A percentile compares a stretch with the other conserved stretches of the same genome.
These are phyloP conservation scores for Ichneumon xanthorius DNA, from an alignment of 2,888 invertebrate genomes.

Conservation along the genomic window DNA sequence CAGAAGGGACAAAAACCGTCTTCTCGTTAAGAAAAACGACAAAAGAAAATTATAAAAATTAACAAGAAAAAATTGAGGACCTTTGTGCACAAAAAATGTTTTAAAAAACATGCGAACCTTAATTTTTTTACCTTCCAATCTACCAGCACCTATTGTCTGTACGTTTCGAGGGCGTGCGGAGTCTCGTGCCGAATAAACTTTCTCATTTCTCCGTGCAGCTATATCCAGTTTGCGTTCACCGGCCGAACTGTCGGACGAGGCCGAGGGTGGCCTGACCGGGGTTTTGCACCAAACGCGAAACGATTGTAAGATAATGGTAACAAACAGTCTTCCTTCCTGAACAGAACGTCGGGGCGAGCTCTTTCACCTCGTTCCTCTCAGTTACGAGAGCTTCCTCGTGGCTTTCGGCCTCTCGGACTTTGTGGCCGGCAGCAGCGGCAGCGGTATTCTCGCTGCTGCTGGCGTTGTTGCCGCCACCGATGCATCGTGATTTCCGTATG, in stretches of 20 bases:
- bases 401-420: conserved; percentile 30
- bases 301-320: conserved; percentile 84
- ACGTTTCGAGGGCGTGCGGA: conserved; percentile 31
- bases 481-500: conserved; percentile 84
- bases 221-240: conserved; percentile 24
- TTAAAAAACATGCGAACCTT: neutral
- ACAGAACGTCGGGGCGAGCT: conserved; percentile 80
- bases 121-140: neutral
- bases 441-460: conserved; percentile 15
- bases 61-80: neutral
- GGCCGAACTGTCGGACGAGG: conserved; percentile 38
- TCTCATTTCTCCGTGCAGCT: conserved; percentile 41
- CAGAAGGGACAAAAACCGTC: no score
- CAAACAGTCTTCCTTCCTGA: conserved; percentile 85
- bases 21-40: no score
- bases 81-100: neutral
- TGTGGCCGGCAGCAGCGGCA: conserved; percentile 9
- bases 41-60: neutral
- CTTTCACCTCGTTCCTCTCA: conserved; percentile 58
- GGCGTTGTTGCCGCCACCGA: conserved; percentile 59
- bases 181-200: conserved; percentile 59
- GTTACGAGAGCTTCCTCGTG: conserved; percentile 37
- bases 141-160: neutral
- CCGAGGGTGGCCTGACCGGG: conserved; percentile 37
- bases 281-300: conserved; percentile 65